These are phyloP conservation scores for Nephotettix cincticeps DNA, from an alignment of 1,140 invertebrate species.

Conservation along the genomic window DNA sequence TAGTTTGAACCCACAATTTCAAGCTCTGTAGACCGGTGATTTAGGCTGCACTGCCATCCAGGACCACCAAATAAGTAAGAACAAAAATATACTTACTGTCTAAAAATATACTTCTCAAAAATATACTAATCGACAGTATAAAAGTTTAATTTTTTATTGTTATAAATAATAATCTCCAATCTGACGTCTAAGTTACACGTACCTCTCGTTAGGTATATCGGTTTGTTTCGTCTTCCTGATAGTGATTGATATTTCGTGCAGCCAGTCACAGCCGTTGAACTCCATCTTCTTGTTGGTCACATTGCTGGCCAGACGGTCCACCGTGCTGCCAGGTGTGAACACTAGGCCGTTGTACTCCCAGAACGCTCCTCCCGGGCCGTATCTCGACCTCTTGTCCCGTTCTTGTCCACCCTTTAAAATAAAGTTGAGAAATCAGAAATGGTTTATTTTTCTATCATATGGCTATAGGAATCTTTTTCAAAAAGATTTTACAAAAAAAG, in stretches of 20 bases:
- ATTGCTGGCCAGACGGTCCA: constrained; percentile 34
- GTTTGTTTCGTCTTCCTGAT: constrained; percentile 70
- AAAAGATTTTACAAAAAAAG: no score
- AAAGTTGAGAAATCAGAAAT: no score
- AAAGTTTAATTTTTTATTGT: no score
- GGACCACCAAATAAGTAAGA: no score
- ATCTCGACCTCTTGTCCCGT: background rate
- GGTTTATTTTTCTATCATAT: no score
- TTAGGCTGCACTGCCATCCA: no score
- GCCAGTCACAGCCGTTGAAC: constrained; percentile 75
- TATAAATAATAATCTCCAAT: background rate
- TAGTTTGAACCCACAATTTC: no score
- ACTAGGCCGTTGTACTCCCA: constrained; percentile 1
- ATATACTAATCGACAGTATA: no score
- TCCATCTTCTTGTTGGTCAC: constrained; percentile 55
- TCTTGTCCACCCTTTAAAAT: constrained; percentile 18
- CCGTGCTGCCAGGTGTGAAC: constrained; percentile 19
- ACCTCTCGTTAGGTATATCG: constrained; percentile 70
- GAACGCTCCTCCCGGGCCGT: background rate
- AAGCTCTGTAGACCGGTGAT: no score
- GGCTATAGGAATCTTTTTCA: no score
- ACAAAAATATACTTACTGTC: no score
- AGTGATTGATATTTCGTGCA: constrained; percentile 88
- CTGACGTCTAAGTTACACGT: background rate
- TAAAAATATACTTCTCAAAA: no score